Base-by-base conservation (phyloP, 2,888 invertebrate species). In the Acronicta psi region DNA sequence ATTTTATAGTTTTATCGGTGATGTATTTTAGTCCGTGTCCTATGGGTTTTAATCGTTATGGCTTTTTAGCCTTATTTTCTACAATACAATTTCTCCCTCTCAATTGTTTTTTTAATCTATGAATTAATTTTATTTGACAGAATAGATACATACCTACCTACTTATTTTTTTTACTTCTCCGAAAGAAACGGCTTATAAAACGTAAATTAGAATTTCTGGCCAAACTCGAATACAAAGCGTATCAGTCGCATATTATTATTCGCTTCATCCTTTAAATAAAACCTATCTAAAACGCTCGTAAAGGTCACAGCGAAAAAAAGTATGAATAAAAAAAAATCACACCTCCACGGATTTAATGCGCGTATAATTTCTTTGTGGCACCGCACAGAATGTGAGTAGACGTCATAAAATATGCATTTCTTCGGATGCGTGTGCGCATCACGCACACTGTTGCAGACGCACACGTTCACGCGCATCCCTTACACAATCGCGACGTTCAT, bases 361-460 rank as follows among this genome's bases (percentile, higher is more conserved):
- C 94, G 94, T 94, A 94, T 94, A 94, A 94, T 94, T 94, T 93
- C 94, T 94, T 94, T 94, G 94, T 93, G 93, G 94, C 92, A 93
- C 94, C 94, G 94, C 93, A 90, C 89, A 90, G 91, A 92, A 93
- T 92, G 92, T 91, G 90, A 86, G 84, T 91, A 92, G 92, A 92
- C 94, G 92, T 94, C 94, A 93, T 94, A 94, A 94, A 94, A 92
- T 93, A 93, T 93, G 93, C 93, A 93, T 93, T 93, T 94, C 93
- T 93, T 89, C 87, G 85, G 85, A 40, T 87, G 89, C 90, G 83
- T 84, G 84, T 82, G 87, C 84, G 88, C 84, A 77, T 37, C 73
- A 69, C 76, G 47, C 70, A 71, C 75, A 77, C 75, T 64, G 42
- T 17, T 42, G 54, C 29, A 43, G 41, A 44, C 57, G 52, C 49